Percentiles rank a stretch among this genome's conserved stretches.
Evolutionary conservation across 2,888 invertebrate genomes (phyloP).

Genomic region (Torymus aiolomorphi): DNA sequence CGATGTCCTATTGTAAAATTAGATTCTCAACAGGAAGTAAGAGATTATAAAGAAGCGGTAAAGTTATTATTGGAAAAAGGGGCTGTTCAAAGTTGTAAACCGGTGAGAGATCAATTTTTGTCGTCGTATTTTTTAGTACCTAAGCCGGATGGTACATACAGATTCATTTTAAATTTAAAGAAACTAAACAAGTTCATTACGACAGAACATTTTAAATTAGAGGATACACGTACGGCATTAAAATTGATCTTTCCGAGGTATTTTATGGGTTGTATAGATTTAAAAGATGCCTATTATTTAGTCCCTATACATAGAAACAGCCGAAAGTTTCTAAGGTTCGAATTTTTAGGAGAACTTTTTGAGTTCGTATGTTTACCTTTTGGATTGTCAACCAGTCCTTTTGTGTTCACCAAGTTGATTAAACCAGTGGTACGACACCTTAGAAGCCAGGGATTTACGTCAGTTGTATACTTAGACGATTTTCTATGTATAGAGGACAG

Average conservation of each 20-base stretch:
- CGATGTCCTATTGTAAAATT: too few species aligned
- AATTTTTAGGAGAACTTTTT: constrained; percentile 77
- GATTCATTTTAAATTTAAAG: constrained; percentile 48
- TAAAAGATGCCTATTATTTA: neutral
- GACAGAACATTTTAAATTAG: constrained; percentile 45
- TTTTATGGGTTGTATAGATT: neutral
- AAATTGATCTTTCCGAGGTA: neutral
- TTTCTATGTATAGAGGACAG: neutral
- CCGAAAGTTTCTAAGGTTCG: constrained; percentile 68
- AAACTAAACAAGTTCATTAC: constrained; percentile 41
- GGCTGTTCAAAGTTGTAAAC: constrained; percentile 19
- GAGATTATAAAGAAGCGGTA: too few species aligned
- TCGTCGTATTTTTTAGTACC: constrained; percentile 41
- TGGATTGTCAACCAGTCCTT: neutral
- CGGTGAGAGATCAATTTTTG: constrained; percentile 29
- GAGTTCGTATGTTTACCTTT: neutral
- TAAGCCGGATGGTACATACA: constrained; percentile 21
- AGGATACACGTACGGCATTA: constrained; percentile 5
- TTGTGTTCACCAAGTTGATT: neutral
- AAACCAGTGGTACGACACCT: neutral
- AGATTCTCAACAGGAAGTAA: too few species aligned
- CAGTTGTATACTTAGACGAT: neutral
- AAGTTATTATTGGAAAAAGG: constrained; percentile 3
- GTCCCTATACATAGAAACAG: constrained; percentile 79
- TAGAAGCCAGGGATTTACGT: neutral